These are phyloP conservation scores for Rhinogobio ventralis DNA, from an alignment of 2,797 vertebrate species.

Conservation along the genomic window DNA sequence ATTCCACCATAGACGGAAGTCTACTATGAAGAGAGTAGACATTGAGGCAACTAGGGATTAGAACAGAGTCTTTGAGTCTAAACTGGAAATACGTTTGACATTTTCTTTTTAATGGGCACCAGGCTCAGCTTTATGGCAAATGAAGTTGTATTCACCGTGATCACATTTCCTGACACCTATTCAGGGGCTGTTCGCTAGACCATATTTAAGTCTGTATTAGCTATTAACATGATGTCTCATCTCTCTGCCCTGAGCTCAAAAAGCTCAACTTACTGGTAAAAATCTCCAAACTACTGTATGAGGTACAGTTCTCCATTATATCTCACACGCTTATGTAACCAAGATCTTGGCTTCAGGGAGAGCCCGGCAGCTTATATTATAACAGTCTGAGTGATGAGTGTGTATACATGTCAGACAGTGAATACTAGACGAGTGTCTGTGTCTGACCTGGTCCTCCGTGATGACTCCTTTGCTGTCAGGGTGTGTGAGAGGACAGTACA, in stretches of 20 bases:
- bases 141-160: slow-evolving; percentile 22
- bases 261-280: slow-evolving; percentile 53
- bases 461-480: slow-evolving; percentile 74
- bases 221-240: slow-evolving; percentile 29
- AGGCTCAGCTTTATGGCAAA: slow-evolving; percentile 13
- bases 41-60: neutral
- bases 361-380: neutral
- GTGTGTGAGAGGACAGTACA: slow-evolving; percentile 62
- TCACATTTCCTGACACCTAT: slow-evolving; percentile 33
- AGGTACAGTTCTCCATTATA: slow-evolving; percentile 51
- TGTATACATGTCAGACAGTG: slow-evolving; percentile 1
- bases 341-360: slow-evolving; percentile 41
- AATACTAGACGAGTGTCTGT: slow-evolving; percentile 1
- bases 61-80: neutral
- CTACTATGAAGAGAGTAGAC: neutral
- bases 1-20: neutral
- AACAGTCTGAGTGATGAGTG: neutral
- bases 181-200: neutral
- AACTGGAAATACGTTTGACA: slow-evolving; percentile 30
- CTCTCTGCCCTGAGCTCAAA: slow-evolving; percentile 22
- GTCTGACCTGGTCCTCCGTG: slow-evolving; percentile 88
- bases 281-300: slow-evolving; percentile 26
- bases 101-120: slow-evolving; percentile 12
- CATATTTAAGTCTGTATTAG: slow-evolving; percentile 47
- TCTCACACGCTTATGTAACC: slow-evolving; percentile 46